Base-by-base conservation (phyloP, 1,140 invertebrate species). In the Belonocnema kinseyi region DNA sequence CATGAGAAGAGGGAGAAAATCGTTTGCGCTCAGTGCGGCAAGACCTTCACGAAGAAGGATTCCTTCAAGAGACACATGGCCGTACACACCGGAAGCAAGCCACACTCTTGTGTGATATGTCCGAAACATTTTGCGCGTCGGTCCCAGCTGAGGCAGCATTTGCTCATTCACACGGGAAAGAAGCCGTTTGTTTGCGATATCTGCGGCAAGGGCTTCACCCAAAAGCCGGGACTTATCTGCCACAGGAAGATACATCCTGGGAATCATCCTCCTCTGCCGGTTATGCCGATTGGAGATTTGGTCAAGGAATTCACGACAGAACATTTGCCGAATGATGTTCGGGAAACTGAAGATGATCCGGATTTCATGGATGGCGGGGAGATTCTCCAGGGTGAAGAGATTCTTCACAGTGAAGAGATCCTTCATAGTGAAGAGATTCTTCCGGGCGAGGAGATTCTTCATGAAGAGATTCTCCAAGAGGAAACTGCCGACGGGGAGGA, bases 131-230 rank as follows among this genome's bases (percentile, higher is more conserved):
- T 94, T 82, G 94, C 94, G 19, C 93, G 95, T 76, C 92, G 92
- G 4, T 95, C 94, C 3, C 95, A 96, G 84, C 85, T 96, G 4
- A 94, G 95, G 75, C 94, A 95, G 0, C 95, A 96, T 82, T 85
- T 95, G 13, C 90, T 95, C 14, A 93, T 95, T 8, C 95, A 96
- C 85, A 96, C 95, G 0, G 95, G 95, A 0, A 95, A 96, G 81
- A 94, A 95, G 74, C 95, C 95, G 0, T 92, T 91, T 76, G 84
- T 89, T 3, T 93, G 92, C 76, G 90, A 91, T 46, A 90, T 92
- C 13, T 93, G 92, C 72, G 91, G 91, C 1, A 92, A 92, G 73
- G 88, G 88, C 2, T 93, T 93, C 78, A 91, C 91, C 0, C 90
- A 91, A 56, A 92, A 90, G 70, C 88, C 89, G 0, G 91, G 91